Evolutionary conservation across 2,888 invertebrate genomes (phyloP).

Genomic region (Halocaridina rubra): DNA sequence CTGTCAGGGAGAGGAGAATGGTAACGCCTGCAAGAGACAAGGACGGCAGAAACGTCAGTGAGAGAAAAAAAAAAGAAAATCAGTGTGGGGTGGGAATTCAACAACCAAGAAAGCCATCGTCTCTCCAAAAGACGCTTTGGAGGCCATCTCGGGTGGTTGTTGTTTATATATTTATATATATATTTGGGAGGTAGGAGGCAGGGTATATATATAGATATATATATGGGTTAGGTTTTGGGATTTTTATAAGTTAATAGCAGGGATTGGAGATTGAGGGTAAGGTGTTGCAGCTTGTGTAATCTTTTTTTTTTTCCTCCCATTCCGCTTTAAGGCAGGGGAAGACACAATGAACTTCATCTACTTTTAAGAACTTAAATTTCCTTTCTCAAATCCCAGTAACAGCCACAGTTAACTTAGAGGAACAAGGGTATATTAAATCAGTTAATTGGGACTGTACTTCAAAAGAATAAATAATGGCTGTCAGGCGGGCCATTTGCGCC

Average conservation of each 20-base stretch:
- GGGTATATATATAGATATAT: too few relatives aligned
- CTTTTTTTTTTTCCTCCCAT: too few relatives aligned
- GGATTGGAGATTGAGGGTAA: too few relatives aligned
- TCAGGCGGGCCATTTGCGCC: neutral
- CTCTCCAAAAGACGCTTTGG: constrained; percentile 22
- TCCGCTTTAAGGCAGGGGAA: too few relatives aligned
- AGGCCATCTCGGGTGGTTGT: neutral
- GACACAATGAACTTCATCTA: too few relatives aligned
- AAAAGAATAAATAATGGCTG: neutral
- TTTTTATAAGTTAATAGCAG: too few relatives aligned
- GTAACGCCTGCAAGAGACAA: constrained; percentile 71
- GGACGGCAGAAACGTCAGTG: constrained; percentile 56
- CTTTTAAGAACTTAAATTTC: too few relatives aligned
- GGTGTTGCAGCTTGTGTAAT: too few relatives aligned
- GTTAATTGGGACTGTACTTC: neutral
- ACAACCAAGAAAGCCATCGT: constrained; percentile 35
- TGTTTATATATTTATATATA: too few relatives aligned
- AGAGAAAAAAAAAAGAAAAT: neutral
- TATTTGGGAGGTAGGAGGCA: too few relatives aligned
- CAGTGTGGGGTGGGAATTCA: neutral
- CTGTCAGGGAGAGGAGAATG: constrained; percentile 73
- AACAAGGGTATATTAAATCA: neutral
- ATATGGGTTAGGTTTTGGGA: too few relatives aligned
- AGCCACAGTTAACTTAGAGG: neutral
- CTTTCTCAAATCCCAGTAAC: neutral